Conservation (phyloP, 2,888 invertebrate genomes). For the Encarsia formosa region DNA sequence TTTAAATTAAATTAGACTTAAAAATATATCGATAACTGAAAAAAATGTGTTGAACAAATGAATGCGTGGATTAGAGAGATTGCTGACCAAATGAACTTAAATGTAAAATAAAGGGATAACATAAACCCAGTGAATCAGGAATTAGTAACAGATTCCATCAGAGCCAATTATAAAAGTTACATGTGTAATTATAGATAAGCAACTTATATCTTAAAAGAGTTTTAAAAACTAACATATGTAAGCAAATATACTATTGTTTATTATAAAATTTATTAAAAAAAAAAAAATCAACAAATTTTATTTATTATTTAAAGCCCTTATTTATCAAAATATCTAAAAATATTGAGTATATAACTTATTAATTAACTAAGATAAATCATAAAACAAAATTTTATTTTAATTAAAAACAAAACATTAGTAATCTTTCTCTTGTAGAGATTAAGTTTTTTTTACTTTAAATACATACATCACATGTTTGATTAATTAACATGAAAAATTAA, state of each 20-base stretch:
- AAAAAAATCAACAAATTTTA: constrained; percentile 27
- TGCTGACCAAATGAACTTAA: constrained; percentile 13
- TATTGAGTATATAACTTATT: no score
- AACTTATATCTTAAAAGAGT: constrained; percentile 44
- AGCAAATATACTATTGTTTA: constrained; percentile 46
- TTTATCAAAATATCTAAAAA: no score
- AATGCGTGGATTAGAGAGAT: constrained; percentile 26
- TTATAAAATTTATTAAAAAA: constrained; percentile 40
- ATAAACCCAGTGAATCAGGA: constrained; percentile 39
- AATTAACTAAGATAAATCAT: no score
- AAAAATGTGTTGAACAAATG: constrained; percentile 20
- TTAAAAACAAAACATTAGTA: no score
- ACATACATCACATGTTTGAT: no score
- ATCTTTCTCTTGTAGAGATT: no score
- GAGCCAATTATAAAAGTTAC: constrained; percentile 34
- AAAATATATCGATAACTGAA: constrained; percentile 26
- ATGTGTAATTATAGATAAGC: constrained; percentile 39
- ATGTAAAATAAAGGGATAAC: constrained; percentile 23
- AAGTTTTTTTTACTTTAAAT: no score
- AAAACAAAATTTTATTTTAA: no score
- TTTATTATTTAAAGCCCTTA: constrained; percentile 13
- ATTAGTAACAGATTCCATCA: constrained; percentile 30
- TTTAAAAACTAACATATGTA: constrained; percentile 47
- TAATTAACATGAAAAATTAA: no score
- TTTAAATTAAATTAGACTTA: constrained; percentile 41